Percentiles rank a stretch among this genome's conserved stretches.
Evolutionary conservation across 2,113 vertebrate species (phyloP).

Genomic region (Fulica atra): DNA sequence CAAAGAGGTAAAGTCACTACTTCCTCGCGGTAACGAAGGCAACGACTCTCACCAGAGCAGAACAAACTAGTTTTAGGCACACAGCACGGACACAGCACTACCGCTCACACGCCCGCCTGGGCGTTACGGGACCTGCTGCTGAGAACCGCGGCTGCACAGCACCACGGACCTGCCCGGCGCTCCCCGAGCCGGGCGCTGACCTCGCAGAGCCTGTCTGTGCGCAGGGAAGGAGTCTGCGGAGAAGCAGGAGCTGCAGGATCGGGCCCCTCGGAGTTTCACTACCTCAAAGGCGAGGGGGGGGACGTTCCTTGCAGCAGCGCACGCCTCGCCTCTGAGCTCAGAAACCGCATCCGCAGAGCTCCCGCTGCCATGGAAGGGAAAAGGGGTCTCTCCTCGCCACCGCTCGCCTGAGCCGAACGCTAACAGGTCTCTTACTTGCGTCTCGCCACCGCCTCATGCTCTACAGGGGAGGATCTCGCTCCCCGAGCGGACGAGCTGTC

Average conservation of each 20-base stretch:
- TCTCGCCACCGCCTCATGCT: background rate
- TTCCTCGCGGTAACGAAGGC: background rate
- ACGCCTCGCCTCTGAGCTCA: background rate
- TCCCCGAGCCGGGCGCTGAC: background rate
- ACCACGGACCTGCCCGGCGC: rapidly evolving
- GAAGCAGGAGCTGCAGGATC: background rate
- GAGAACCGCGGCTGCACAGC: background rate
- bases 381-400: background rate
- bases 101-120: background rate
- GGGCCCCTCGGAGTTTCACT: background rate
- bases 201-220: background rate
- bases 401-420: background rate
- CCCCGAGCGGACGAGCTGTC: background rate
- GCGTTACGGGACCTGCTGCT: background rate
- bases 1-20: background rate
- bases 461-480: background rate
- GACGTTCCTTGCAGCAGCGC: background rate
- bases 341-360: background rate
- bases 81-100: rapidly evolving
- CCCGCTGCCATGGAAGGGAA: background rate
- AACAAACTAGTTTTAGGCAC: background rate
- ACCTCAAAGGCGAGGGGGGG: background rate
- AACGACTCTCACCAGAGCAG: background rate
- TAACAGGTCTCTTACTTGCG: background rate
- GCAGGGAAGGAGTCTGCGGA: background rate